A percentile compares a stretch with the other conserved stretches of the same genome.
Evolutionary conservation across 2,113 vertebrate genomes (phyloP).

Genomic region (Callipepla californica): DNA sequence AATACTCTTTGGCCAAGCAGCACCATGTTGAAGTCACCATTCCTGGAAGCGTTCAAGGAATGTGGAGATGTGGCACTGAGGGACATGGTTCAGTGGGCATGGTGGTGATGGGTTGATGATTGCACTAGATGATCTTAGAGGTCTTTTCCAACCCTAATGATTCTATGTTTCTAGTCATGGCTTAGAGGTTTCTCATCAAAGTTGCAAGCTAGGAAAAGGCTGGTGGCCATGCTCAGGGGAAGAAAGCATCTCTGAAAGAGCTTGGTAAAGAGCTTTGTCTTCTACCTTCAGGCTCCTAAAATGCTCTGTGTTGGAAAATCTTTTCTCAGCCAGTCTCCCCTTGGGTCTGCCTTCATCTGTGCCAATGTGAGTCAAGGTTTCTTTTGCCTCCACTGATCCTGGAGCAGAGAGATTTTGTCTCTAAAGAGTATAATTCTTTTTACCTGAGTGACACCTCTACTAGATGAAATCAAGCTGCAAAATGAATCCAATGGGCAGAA

Average conservation of each 20-base stretch:
- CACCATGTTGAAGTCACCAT: background rate
- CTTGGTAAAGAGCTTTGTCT: background rate
- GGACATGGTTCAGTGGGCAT: too few relatives aligned
- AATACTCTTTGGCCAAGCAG: background rate
- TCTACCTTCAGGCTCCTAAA: background rate
- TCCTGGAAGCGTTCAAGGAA: too few relatives aligned
- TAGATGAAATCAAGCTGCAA: background rate
- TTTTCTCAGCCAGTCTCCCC: background rate
- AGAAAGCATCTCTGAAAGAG: background rate
- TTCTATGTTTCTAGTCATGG: too few relatives aligned
- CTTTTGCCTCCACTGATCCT: accelerated
- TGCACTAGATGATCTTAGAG: too few relatives aligned
- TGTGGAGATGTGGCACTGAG: too few relatives aligned
- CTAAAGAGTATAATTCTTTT: background rate
- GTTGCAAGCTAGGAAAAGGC: background rate
- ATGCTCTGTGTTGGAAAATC: accelerated
- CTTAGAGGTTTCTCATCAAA: background rate
- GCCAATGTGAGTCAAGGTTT: background rate
- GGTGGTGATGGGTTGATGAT: too few relatives aligned
- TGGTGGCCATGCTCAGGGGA: background rate
- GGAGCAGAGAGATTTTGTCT: background rate
- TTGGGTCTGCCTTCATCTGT: background rate
- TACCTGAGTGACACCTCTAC: background rate
- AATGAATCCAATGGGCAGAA: background rate
- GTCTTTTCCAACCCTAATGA: too few relatives aligned